These are phyloP conservation scores for Melierax canorus DNA, from an alignment of 2,113 vertebrate genomes.

Conservation along the genomic window DNA sequence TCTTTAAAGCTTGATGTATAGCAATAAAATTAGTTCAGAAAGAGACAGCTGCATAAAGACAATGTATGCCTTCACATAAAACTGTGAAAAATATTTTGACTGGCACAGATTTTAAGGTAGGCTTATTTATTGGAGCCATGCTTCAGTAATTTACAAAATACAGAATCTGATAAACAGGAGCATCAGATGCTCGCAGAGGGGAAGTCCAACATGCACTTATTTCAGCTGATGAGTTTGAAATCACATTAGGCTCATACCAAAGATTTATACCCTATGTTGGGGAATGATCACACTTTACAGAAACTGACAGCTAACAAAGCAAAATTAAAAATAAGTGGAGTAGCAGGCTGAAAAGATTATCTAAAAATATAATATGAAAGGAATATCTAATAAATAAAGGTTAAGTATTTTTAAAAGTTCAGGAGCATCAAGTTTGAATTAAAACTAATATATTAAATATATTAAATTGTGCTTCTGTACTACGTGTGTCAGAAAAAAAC, in stretches of 20 bases:
- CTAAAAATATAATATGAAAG: neutral
- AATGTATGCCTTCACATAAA: conserved; percentile 46
- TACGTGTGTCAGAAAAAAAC: neutral
- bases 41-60: conserved; percentile 48
- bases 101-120: conserved; percentile 43
- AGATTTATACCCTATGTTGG: neutral
- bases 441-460: neutral
- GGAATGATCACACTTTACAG: neutral
- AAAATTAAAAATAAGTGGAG: conserved; percentile 11
- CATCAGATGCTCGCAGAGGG: conserved; percentile 42
- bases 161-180: conserved; percentile 69
- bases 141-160: conserved; percentile 71
- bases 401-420: neutral
- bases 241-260: conserved; percentile 9
- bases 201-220: conserved; percentile 17
- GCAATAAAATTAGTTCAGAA: conserved; percentile 67
- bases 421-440: neutral
- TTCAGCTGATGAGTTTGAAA: conserved; percentile 36
- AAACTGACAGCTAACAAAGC: neutral
- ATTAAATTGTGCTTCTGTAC: neutral
- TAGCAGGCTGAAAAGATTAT: neutral
- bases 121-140: conserved; percentile 66
- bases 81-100: conserved; percentile 36
- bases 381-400: neutral
- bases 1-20: conserved; percentile 61